A percentile compares a stretch with the other conserved stretches of the same genome.
phyloP scores from a whole-genome alignment of 2,888 invertebrate genomes.

The Diloba caeruleocephala region DNA sequence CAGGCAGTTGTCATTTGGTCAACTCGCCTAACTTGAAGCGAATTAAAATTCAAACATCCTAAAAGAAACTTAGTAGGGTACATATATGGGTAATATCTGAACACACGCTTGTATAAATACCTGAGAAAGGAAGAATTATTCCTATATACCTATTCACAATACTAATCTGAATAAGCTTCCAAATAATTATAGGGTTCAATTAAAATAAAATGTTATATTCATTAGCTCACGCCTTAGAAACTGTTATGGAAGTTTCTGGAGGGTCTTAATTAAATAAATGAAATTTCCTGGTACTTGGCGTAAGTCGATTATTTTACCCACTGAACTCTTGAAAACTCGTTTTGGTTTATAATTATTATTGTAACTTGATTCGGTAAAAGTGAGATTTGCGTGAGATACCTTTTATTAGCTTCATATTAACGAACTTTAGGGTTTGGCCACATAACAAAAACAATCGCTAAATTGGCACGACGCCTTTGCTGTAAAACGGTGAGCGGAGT shows the following conservation, averaged over 20 bases:
- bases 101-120: no score
- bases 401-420: no score
- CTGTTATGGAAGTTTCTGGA: slow-evolving; percentile 44
- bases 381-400: slow-evolving; percentile 6
- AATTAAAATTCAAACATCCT: no score
- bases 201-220: slow-evolving; percentile 50
- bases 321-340: slow-evolving; percentile 47
- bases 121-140: no score
- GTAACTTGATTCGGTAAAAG: slow-evolving; percentile 37
- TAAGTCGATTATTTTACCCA: slow-evolving; percentile 69
- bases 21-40: no score
- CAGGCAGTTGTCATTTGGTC: no score
- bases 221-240: slow-evolving; percentile 51
- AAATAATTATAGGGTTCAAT: slow-evolving; percentile 30
- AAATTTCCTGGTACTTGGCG: slow-evolving; percentile 56
- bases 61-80: no score
- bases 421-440: no score
- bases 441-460: no score
- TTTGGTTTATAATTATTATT: slow-evolving; percentile 40
- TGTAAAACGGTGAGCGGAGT: no score
- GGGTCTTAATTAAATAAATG: slow-evolving; percentile 71
- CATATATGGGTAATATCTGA: no score
- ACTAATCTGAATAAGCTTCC: slow-evolving; percentile 28
- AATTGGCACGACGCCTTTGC: no score
- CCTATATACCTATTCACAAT: slow-evolving; percentile 1